phyloP scores from a whole-genome alignment of 2,797 vertebrate genomes.

The Buphagus erythrorhynchus region DNA sequence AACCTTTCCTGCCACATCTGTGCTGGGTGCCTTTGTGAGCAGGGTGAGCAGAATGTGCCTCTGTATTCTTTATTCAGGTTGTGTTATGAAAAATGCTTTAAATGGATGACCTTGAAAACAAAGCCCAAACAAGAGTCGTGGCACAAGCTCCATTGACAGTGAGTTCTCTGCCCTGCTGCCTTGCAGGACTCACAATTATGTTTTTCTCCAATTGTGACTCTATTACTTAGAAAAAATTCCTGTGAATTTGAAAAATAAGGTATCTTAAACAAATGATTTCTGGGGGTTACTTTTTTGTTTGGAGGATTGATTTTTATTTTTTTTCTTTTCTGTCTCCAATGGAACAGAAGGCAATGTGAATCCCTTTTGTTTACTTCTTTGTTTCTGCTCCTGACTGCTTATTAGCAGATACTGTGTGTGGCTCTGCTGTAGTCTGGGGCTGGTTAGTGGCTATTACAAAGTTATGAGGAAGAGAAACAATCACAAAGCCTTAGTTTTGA shows the following conservation, averaged over 20 bases:
- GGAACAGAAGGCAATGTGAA: slow-evolving; percentile 39
- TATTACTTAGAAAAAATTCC: background rate
- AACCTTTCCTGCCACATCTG: background rate
- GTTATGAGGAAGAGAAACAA: background rate
- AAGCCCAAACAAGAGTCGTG: background rate
- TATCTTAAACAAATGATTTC: background rate
- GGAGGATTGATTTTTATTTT: background rate
- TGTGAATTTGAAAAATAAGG: background rate
- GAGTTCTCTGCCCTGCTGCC: background rate
- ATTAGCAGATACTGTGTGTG: background rate
- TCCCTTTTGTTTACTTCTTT: slow-evolving; percentile 62
- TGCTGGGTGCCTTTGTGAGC: background rate
- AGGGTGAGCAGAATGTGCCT: background rate
- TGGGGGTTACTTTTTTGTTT: background rate
- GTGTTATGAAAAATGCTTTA: background rate
- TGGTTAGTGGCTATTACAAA: background rate
- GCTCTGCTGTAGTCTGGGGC: background rate
- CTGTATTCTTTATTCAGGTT: background rate
- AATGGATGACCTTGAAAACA: slow-evolving; percentile 6
- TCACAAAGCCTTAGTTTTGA: background rate
- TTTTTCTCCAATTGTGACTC: background rate
- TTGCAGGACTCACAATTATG: background rate
- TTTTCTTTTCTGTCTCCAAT: background rate
- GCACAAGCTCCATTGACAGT: background rate
- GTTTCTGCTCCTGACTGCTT: slow-evolving; percentile 49